Evolutionary conservation across 2,888 invertebrate genomes (phyloP).

Genomic region (Clivina fossor): DNA sequence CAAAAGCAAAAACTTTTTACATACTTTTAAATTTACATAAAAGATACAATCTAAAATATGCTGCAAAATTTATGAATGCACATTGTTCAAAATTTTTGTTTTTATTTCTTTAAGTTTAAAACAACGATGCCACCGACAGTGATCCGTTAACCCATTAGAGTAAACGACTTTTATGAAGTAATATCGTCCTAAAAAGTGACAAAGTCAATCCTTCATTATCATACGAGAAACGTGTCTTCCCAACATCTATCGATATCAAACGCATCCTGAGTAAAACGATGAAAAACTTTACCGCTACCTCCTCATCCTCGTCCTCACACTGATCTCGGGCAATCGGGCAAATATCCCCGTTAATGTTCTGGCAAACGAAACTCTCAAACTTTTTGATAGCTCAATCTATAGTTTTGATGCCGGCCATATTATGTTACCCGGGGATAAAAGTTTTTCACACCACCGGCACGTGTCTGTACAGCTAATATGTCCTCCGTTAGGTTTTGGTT

Average conservation of each 20-base stretch:
- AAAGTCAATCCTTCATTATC: constrained; percentile 13
- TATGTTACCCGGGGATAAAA: constrained; percentile 20
- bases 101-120: constrained; percentile 6
- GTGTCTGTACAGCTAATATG: constrained; percentile 49
- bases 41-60: too few relatives aligned
- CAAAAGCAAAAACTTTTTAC: too few relatives aligned
- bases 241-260: too few relatives aligned
- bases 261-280: too few relatives aligned
- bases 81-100: too few relatives aligned
- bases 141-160: constrained; percentile 10
- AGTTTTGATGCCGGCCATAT: constrained; percentile 30
- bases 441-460: constrained; percentile 43
- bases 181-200: neutral
- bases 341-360: constrained; percentile 37
- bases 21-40: too few relatives aligned
- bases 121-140: too few relatives aligned
- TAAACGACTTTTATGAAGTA: constrained; percentile 4
- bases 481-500: constrained; percentile 44
- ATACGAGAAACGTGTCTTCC: constrained; percentile 7
- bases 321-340: constrained; percentile 35
- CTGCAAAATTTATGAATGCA: too few relatives aligned
- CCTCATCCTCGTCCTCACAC: neutral
- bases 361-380: constrained; percentile 28
- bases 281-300: neutral
- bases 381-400: constrained; percentile 38